Base-by-base conservation (phyloP, 2,797 vertebrate species). In the Coregonus sp. region DNA sequence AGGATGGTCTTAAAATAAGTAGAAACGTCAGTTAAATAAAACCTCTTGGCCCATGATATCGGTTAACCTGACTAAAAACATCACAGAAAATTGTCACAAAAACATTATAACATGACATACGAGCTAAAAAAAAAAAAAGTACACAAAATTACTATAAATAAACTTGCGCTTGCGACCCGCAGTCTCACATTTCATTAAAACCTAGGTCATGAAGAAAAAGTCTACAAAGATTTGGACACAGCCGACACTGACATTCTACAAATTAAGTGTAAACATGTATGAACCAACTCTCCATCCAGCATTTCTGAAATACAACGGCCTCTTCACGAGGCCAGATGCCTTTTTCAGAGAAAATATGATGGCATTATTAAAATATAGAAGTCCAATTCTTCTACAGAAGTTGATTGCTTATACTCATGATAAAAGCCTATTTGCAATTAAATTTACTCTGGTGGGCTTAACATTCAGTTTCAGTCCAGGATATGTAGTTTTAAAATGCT, bases 121-220 rank as follows among this genome's bases (percentile, higher is more conserved):
- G 96, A 93, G 90, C 80, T 94, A 88, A 82, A 89, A 90, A 87
- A 83, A 90, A 51, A 54, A 40, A 33, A 40, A 59, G 15, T 93
- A 88, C 82, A 89, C 90, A 87, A 83, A 90, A 59, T 16, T 93
- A 91, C 97, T 98, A 98, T 99, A 99, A 99, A 98, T 95, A 94
- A 95, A 94, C 86, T 86, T 93, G 95, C 91, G 90, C 95, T 96
- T 95, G 95, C 95, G 93, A 95, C 95, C 95, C 92, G 95, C 96
- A 95, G 94, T 93, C 94, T 92, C 92, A 89, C 86, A 91, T 92
- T 90, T 93, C 84, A 88, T 90, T 89, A 88, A 83, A 93, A 93
- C 86, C 90, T 93, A 93, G 85, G 73, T 80, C 83, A 86, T 84
- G 70, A 79, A 84, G 72, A 54, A 84, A 86, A 87, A 90, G 79